phyloP scores from a whole-genome alignment of 1,140 invertebrate species.

The Bombus confusus region DNA sequence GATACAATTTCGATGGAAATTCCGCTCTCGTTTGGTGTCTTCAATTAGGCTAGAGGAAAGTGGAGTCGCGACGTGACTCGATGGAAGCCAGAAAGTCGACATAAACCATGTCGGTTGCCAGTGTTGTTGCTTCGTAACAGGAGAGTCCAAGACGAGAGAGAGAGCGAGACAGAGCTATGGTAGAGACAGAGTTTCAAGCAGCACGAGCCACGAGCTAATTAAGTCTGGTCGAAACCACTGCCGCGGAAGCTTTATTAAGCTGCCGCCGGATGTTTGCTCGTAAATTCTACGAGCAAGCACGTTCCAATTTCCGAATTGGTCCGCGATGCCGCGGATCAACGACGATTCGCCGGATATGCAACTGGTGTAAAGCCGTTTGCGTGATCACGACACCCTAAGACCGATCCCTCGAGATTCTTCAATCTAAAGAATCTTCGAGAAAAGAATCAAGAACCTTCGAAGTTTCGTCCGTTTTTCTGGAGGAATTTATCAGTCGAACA shows the following conservation, averaged over 20 bases:
- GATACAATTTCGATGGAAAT: neutral
- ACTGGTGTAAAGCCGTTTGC: constrained; percentile 47
- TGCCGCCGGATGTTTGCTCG: constrained; percentile 56
- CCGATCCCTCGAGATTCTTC: neutral
- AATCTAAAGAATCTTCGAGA: neutral
- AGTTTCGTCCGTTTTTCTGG: neutral
- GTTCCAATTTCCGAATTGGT: constrained; percentile 69
- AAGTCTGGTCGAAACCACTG: constrained; percentile 64
- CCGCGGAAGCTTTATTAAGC: constrained; percentile 69
- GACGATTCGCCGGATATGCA: constrained; percentile 50
- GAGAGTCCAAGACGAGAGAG: constrained; percentile 37
- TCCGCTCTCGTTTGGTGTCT: neutral
- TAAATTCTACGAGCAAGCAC: constrained; percentile 60
- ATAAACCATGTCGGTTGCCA: constrained; percentile 43
- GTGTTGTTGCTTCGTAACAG: constrained; percentile 30
- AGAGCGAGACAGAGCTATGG: neutral
- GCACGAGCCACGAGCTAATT: constrained; percentile 58
- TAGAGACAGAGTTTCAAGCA: neutral
- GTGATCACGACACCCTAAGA: neutral
- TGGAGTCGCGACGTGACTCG: constrained; percentile 2
- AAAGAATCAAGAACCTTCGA: neutral
- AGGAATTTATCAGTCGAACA: neutral
- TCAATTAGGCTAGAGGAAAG: constrained; percentile 46
- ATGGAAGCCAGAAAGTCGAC: constrained; percentile 24
- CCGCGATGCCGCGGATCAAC: constrained; percentile 18